Conservation (phyloP, 2,113 vertebrate genomes). For the Etheostoma spectabile region DNA sequence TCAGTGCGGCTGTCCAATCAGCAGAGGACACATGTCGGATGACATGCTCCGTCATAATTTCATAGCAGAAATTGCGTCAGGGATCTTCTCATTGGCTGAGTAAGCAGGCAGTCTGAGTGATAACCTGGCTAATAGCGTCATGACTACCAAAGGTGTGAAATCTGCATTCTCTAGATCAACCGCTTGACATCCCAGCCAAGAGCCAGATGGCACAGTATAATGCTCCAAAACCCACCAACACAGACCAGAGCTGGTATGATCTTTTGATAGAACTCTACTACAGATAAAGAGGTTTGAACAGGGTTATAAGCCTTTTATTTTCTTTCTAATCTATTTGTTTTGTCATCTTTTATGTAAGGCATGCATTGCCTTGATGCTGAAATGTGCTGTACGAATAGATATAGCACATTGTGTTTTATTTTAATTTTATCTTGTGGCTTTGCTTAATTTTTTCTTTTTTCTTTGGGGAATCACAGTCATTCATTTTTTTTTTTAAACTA, state of each 20-base stretch:
- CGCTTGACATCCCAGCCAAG: slow-evolving; percentile 22
- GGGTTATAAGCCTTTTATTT: not conserved
- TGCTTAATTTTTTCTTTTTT: not conserved
- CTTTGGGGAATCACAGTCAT: not conserved
- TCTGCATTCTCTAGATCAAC: slow-evolving; percentile 28
- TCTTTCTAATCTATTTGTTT: not conserved
- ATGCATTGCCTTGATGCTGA: no score
- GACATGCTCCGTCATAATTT: slow-evolving; percentile 4
- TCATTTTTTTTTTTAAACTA: not conserved
- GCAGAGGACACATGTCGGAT: not conserved
- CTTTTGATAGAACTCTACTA: not conserved
- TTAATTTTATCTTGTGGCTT: not conserved
- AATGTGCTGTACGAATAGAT: no score
- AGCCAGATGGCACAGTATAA: slow-evolving; percentile 30
- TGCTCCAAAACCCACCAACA: slow-evolving; percentile 26
- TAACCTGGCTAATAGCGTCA: slow-evolving; percentile 12
- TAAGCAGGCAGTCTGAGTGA: not conserved
- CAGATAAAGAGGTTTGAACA: not conserved
- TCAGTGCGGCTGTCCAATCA: not conserved
- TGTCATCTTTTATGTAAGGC: no score
- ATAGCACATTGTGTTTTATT: not conserved
- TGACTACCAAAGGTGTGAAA: slow-evolving; percentile 24
- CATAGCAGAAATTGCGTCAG: not conserved
- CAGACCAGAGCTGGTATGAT: not conserved
- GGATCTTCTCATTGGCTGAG: slow-evolving; percentile 30